phyloP scores from a whole-genome alignment of 1,140 invertebrate species.

The Cotesia chilonis region DNA sequence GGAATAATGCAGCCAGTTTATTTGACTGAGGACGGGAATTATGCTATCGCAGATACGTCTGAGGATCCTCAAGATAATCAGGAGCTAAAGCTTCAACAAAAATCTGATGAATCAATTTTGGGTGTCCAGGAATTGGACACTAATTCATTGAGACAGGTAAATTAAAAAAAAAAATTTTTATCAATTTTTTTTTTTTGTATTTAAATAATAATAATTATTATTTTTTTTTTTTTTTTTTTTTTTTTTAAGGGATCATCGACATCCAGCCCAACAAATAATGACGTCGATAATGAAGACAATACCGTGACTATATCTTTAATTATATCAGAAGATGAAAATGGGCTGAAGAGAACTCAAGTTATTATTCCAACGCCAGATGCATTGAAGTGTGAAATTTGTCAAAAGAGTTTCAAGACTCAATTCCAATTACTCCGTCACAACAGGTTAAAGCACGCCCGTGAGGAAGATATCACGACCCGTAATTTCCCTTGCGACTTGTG shows the following conservation, averaged over 20 bases:
- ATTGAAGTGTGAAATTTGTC: slow-evolving; percentile 60
- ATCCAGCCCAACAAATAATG: slow-evolving; percentile 29
- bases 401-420: slow-evolving; percentile 61
- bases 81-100: slow-evolving; percentile 35
- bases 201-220: background rate
- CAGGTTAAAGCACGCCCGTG: slow-evolving; percentile 61
- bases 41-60: slow-evolving; percentile 56
- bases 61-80: slow-evolving; percentile 53
- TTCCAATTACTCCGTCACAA: slow-evolving; percentile 62
- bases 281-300: slow-evolving; percentile 59
- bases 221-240: background rate
- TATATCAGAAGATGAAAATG: slow-evolving; percentile 63
- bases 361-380: slow-evolving; percentile 63
- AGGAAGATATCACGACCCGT: slow-evolving; percentile 63
- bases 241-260: slow-evolving; percentile 28
- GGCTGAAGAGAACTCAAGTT: slow-evolving; percentile 63
- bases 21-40: slow-evolving; percentile 62
- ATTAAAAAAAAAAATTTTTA: background rate
- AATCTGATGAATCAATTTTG: slow-evolving; percentile 24
- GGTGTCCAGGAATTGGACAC: slow-evolving; percentile 42
- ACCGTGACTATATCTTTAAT: slow-evolving; percentile 64
- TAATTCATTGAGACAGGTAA: slow-evolving; percentile 26
- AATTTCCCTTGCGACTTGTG: slow-evolving; percentile 65
- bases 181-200: background rate
- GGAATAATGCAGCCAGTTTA: slow-evolving; percentile 61